Percentiles rank a stretch among this genome's conserved stretches.
Conservation (phyloP, 2,797 vertebrate species). For the Lepus oiostolus region DNA sequence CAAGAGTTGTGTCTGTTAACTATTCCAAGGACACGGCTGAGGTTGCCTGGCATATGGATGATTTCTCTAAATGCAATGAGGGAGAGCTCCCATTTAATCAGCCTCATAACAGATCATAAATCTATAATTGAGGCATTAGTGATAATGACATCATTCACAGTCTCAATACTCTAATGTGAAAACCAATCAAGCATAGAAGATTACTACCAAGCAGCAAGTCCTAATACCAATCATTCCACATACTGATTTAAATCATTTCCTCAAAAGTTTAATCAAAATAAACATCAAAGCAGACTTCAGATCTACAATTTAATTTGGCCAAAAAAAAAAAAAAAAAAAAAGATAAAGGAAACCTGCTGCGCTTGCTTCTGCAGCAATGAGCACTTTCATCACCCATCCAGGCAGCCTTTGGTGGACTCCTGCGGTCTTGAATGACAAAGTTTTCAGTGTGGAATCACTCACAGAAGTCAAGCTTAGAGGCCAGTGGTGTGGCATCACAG, state of each 20-base stretch:
- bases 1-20: neutral
- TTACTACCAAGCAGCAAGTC: neutral
- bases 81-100: neutral
- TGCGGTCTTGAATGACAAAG: neutral
- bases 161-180: neutral
- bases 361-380: neutral
- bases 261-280: conserved; percentile 41
- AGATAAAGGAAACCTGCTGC: neutral
- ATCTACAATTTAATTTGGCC: conserved; percentile 33
- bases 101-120: neutral
- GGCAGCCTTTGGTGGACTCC: neutral
- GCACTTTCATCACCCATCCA: neutral
- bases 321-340: neutral
- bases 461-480: neutral
- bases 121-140: neutral
- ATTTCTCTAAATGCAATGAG: neutral
- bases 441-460: neutral
- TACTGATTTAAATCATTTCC: neutral
- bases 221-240: neutral
- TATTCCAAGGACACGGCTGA: neutral
- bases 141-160: neutral
- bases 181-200: neutral
- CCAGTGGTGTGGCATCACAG: no score
- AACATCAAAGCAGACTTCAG: neutral
- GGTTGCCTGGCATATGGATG: neutral